A percentile compares a stretch with the other conserved stretches of the same genome.
phyloP scores from a whole-genome alignment of 2,888 invertebrate genomes.

The Euclidia mi region DNA sequence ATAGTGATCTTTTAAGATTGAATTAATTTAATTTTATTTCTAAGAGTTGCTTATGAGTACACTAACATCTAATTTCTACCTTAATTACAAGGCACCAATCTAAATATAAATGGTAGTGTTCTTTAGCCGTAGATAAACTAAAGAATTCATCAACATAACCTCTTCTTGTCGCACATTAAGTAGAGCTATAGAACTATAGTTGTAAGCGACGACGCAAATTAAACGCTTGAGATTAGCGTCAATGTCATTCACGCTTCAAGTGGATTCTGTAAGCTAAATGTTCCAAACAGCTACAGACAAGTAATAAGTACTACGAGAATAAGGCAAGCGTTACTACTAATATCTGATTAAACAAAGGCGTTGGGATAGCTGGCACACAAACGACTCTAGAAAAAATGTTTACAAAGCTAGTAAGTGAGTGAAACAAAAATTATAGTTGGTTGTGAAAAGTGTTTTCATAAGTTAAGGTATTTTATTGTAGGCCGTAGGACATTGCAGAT shows the following conservation, averaged over 20 bases:
- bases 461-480: conserved; percentile 42
- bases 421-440: conserved; percentile 23
- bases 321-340: not conserved
- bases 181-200: conserved; percentile 1
- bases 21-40: no score
- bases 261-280: conserved; percentile 25
- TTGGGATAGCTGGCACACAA: conserved; percentile 1
- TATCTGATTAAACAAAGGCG: conserved; percentile 7
- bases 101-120: not conserved
- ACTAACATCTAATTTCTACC: no score
- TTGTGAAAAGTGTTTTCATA: conserved; percentile 30
- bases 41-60: no score
- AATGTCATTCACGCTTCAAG: conserved; percentile 19
- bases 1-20: no score
- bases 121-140: not conserved
- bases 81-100: not conserved
- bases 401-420: conserved; percentile 13
- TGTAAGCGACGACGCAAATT: conserved; percentile 12
- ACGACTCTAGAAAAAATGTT: not conserved
- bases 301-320: not conserved
- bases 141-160: not conserved
- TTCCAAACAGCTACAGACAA: conserved; percentile 6
- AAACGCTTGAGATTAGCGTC: conserved; percentile 24
- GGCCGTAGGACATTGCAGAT: conserved; percentile 25
- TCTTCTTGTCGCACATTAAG: not conserved